Base-by-base conservation (phyloP, 92 coral and sea anemone species). In the Epizoanthus stellaris region DNA sequence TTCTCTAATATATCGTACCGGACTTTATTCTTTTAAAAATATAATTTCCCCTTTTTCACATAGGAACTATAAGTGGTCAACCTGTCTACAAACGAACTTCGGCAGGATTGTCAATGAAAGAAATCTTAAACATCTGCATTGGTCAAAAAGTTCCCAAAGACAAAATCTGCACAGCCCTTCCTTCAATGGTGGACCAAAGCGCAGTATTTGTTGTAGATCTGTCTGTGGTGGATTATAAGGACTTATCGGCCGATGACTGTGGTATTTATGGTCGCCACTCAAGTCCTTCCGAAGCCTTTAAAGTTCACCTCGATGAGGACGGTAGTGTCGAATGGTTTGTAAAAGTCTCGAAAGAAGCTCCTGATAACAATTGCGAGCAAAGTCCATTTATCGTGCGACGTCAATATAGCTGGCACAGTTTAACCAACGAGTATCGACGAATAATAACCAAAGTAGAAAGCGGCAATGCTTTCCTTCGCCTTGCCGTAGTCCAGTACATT, bases 201-300 rank as follows among this genome's bases (percentile, higher is more conserved):
- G 91, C 91, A 34, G 87, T 88, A 6, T 91, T 88, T 67, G 85
- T 91, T 0, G 87, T 91, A 7, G 89, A 91, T 62, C 52, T 88
- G 19, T 30, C 64, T 6, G 70, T n/a, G 19, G 88, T 91, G 34
- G 80, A 85, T 23, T 23, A 68, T 15, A 68, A 40, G 68, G 91
- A 91, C 84, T 72, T 91, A 56, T 54, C 91, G 2, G 74, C 77
- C 49, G 94, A 91, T 73, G 94, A 91, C 76, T 69, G 85, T 59
- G 91, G 89, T 14, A 47, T 85, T 53, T 91, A 91, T 70, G 90
- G 94, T 4, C 58, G 70, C 64, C 94, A 88, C 74, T 88, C 92
- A 3, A 80, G 87, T 69, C 93, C 93, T 10, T 90, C 88, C 25
- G 89, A 68, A 54, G 68, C 40, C 11, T 88, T 73, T 5, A 40